A percentile compares a stretch with the other conserved stretches of the same genome.
phyloP scores from a whole-genome alignment of 2,888 invertebrate genomes.

The Julus scanicus region DNA sequence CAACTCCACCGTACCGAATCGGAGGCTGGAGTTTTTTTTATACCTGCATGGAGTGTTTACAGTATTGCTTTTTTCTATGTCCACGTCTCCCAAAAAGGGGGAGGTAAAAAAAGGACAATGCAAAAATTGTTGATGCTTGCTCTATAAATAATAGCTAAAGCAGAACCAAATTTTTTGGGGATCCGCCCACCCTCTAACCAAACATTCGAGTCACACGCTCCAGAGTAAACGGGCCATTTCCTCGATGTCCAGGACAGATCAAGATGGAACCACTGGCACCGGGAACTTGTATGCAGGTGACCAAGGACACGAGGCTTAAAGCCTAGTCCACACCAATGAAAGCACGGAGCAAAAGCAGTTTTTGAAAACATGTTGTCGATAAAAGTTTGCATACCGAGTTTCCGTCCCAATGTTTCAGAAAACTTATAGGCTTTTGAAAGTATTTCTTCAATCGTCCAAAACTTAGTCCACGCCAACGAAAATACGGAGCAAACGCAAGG shows the following conservation, averaged over 20 bases:
- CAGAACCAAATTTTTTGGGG: background rate
- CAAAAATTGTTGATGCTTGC: slow-evolving; percentile 40
- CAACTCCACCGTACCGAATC: slow-evolving; percentile 39
- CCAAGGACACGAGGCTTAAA: too few species aligned
- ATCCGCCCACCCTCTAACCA: background rate
- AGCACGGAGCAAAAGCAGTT: too few species aligned
- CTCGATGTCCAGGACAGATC: background rate
- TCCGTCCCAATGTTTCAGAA: too few species aligned
- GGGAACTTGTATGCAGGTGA: too few species aligned
- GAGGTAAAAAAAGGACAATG: slow-evolving; percentile 7
- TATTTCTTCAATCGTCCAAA: too few species aligned
- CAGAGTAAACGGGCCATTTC: background rate
- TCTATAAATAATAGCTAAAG: slow-evolving; percentile 20
- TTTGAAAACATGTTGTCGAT: too few species aligned
- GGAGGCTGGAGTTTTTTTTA: background rate
- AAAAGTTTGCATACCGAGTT: too few species aligned
- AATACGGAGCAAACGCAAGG: too few species aligned
- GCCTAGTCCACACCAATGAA: too few species aligned
- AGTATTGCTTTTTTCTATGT: background rate
- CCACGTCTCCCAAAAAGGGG: background rate
- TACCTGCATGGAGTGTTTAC: background rate
- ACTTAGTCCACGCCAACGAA: too few species aligned
- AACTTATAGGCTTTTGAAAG: too few species aligned
- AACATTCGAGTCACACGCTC: slow-evolving; percentile 24
- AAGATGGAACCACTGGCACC: too few species aligned